Percentiles rank a stretch among this genome's conserved stretches.
phyloP scores from a whole-genome alignment of 2,113 vertebrate species.

The Zosterops hypoxanthus region DNA sequence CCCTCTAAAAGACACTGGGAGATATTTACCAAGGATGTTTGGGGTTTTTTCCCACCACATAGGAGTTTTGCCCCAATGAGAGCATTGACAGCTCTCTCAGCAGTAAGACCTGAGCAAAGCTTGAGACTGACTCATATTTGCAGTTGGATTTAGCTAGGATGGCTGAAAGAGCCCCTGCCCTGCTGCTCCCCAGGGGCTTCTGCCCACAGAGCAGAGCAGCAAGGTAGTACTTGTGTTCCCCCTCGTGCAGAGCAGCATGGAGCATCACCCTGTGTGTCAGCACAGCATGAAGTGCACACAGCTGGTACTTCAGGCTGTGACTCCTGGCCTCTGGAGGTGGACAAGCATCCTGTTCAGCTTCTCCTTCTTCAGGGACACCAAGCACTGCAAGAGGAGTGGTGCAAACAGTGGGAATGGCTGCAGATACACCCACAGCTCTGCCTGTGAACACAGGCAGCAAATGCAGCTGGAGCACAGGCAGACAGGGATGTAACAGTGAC shows the following conservation, averaged over 20 bases:
- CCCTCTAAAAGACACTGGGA: background rate
- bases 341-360: background rate
- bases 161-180: background rate
- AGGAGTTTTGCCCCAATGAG: background rate
- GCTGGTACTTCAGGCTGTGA: background rate
- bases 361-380: background rate
- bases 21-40: background rate
- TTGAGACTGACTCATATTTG: background rate
- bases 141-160: background rate
- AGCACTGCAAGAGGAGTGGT: background rate
- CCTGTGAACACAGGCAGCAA: background rate
- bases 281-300: accelerated
- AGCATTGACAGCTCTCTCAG: background rate
- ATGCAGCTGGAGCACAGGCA: background rate
- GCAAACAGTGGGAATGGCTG: background rate
- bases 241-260: accelerated
- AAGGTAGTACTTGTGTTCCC: accelerated
- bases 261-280: accelerated
- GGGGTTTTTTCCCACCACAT: accelerated
- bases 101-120: background rate
- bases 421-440: background rate
- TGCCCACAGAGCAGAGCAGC: background rate
- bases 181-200: background rate
- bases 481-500: background rate
- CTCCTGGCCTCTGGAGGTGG: background rate